phyloP scores from a whole-genome alignment of 2,888 invertebrate species.

The Ormyrus rosae region DNA sequence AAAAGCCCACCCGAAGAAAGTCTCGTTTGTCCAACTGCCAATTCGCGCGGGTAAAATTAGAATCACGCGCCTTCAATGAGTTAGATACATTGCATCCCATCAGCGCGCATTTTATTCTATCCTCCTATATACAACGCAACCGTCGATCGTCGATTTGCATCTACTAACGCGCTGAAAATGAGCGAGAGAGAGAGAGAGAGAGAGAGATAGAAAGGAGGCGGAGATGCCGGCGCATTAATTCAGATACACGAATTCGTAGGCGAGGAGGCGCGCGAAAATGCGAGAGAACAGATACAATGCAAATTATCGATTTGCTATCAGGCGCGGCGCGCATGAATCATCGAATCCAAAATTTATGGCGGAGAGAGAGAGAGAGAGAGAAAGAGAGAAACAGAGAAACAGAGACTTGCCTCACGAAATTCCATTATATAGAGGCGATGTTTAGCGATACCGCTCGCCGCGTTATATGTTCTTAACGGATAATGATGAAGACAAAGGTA shows the following conservation, averaged over 20 bases:
- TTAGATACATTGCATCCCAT: background rate
- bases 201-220: no score
- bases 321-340: constrained; percentile 23
- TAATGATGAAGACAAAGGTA: no score
- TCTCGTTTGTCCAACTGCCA: constrained; percentile 12
- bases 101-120: background rate
- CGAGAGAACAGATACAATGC: constrained; percentile 25
- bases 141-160: background rate
- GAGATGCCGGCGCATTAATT: constrained; percentile 22
- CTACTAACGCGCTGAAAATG: background rate
- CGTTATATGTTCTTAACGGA: no score
- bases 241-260: constrained; percentile 19
- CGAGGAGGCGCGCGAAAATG: background rate
- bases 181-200: no score
- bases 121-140: background rate
- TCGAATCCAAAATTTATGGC: constrained; percentile 31
- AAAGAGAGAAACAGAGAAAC: no score
- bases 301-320: constrained; percentile 49
- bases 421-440: constrained; percentile 14
- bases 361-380: background rate
- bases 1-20: no score
- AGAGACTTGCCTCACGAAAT: constrained; percentile 5
- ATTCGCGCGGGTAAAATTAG: constrained; percentile 32
- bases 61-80: constrained; percentile 9
- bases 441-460: no score